A percentile compares a stretch with the other conserved stretches of the same genome.
phyloP scores from a whole-genome alignment of 2,888 invertebrate genomes.

The Habrosyne pyritoides region DNA sequence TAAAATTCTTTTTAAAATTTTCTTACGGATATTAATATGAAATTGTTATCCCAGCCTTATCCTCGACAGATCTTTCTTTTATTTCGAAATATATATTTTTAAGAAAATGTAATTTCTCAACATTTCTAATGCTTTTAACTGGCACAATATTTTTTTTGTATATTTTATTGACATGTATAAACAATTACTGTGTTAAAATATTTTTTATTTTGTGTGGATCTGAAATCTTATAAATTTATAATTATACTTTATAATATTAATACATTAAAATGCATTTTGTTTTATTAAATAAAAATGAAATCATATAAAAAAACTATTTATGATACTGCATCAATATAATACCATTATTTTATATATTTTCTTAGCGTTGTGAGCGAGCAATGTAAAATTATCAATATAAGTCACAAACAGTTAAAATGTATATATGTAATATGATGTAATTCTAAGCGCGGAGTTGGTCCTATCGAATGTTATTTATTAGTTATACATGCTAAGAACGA shows the following conservation, averaged over 20 bases:
- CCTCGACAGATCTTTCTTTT: no score
- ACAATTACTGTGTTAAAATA: not conserved
- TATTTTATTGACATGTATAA: no score
- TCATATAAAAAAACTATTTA: no score
- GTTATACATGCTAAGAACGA: constrained; percentile 29
- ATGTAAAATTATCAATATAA: constrained; percentile 32
- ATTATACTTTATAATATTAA: no score
- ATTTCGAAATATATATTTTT: no score
- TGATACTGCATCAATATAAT: not conserved
- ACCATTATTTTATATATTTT: constrained; percentile 16
- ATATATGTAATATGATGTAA: constrained; percentile 19
- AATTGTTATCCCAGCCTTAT: not conserved
- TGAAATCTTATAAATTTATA: not conserved
- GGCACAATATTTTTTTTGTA: not conserved
- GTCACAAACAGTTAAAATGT: constrained; percentile 26
- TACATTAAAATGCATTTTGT: no score
- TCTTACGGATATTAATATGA: not conserved
- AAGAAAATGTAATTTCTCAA: not conserved
- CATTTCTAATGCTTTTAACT: not conserved
- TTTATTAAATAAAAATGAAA: no score
- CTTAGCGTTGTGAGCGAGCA: constrained; percentile 48
- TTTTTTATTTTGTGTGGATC: not conserved
- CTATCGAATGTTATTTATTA: constrained; percentile 49
- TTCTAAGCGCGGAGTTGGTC: constrained; percentile 36
- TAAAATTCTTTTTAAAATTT: no score